Evolutionary conservation across 2,113 vertebrate genomes (phyloP).

Genomic region (Pteropus alecto): DNA sequence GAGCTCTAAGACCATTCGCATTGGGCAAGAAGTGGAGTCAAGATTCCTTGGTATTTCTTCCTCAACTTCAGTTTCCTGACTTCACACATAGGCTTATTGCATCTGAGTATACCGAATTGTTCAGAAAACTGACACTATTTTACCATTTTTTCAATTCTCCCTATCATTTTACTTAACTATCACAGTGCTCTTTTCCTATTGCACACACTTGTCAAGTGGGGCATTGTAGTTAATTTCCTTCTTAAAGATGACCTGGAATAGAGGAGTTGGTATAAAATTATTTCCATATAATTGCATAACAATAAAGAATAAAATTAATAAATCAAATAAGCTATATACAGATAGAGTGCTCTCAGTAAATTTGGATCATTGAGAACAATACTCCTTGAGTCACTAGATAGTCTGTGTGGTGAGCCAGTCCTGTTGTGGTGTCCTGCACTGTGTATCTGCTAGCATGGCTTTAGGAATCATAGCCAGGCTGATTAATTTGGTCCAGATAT

Average conservation of each 20-base stretch:
- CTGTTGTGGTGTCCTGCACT: background rate
- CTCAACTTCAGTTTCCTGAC: background rate
- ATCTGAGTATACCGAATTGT: background rate
- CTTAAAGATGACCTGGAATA: background rate
- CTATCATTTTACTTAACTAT: background rate
- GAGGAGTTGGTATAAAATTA: background rate
- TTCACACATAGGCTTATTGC: background rate
- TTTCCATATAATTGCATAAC: slow-evolving; percentile 6
- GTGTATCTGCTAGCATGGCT: background rate
- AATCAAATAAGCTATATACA: background rate
- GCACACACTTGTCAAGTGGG: background rate
- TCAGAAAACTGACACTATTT: background rate
- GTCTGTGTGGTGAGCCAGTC: slow-evolving; percentile 18
- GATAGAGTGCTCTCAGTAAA: slow-evolving; percentile 31
- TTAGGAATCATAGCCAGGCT: background rate
- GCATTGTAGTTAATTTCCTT: background rate
- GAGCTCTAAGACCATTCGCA: background rate
- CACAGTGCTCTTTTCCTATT: background rate
- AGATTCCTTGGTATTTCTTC: background rate
- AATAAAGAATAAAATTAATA: background rate
- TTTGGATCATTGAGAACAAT: slow-evolving; percentile 34
- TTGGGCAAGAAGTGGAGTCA: background rate
- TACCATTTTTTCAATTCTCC: background rate
- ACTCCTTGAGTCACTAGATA: background rate
- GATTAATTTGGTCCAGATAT: background rate